Evolutionary conservation across 2,113 vertebrate species (phyloP), one percentile per base, ranked within the genome.

Genomic region (Chamaea fasciata): DNA sequence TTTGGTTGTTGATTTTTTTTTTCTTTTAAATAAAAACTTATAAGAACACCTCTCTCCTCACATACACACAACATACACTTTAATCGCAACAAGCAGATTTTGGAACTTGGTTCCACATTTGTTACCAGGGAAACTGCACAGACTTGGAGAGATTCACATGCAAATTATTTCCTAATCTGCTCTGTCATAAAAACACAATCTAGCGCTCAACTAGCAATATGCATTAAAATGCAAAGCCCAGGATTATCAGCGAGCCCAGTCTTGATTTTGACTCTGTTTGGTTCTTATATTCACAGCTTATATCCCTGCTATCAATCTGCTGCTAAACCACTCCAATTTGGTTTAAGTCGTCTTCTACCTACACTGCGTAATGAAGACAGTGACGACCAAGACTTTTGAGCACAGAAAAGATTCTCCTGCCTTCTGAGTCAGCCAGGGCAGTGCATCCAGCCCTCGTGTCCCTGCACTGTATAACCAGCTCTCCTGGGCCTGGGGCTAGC

Each of bases 61-160:
- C 15, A 33, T 3, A 70, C 31, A 35, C 41, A 50, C 10, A 39
- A 39, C 37, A 39, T 39, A 21, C 12, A 21, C 19, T 74, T 68
- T 44, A 83, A 88, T 31, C n/a, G 68, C 47, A 96, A 80, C 56
- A 80, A 84, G 56, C 68, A 82, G 41, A 71, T 81, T 90, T 86
- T 53, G 49, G 76, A 81, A 83, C 41, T 81, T 64, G 52, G 76
- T 86, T 88, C 64, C 62, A 64, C 88, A 87, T 87, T 90, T 92
- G 95, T 97, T 93, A 90, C 92, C 90, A 96, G 47, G 87, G 92
- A 92, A 97, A 95, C 94, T 39, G 88, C 88, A 81, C 13, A 78
- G 92, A 62, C 52, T 90, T 80, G 27, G 68, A 88, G 47, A 90
- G 47, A 83, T 88, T 93, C 83, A 56, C 68, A 95, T 92, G 93